Conservation (phyloP, 2,113 vertebrate species). For the Alethe diademata region DNA sequence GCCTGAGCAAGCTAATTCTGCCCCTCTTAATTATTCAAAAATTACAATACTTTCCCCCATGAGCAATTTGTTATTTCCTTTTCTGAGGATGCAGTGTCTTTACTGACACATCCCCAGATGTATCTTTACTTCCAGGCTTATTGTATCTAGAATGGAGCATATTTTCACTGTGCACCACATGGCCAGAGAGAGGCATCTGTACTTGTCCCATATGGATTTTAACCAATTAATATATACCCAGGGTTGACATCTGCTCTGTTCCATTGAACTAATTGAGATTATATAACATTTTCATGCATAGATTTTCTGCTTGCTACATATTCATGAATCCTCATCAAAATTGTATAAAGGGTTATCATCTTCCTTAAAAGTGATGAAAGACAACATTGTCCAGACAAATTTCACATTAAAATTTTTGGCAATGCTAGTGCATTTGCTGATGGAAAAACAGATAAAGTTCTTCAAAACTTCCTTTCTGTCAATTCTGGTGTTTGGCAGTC, state of each 20-base stretch:
- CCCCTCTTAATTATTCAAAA: neutral
- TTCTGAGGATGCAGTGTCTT: neutral
- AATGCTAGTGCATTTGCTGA: neutral
- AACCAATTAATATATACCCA: neutral
- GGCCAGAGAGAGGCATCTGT: neutral
- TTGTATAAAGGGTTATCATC: neutral
- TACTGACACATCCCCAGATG: neutral
- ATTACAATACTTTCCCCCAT: fast-evolving
- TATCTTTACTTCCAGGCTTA: neutral
- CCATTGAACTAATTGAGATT: neutral
- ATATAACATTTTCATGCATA: neutral
- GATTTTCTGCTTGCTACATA: neutral
- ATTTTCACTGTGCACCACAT: neutral
- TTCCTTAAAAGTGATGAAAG: neutral
- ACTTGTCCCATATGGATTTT: neutral
- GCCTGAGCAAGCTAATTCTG: neutral
- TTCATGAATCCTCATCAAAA: neutral
- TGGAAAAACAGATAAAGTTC: neutral
- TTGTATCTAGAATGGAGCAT: neutral
- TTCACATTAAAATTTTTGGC: neutral
- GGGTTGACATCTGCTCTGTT: neutral
- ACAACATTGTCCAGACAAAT: neutral
- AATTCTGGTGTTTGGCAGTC: neutral
- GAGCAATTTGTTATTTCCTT: neutral
- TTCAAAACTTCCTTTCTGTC: neutral